Conservation (phyloP, 2,797 vertebrate genomes). For the Salmo trutta region DNA sequence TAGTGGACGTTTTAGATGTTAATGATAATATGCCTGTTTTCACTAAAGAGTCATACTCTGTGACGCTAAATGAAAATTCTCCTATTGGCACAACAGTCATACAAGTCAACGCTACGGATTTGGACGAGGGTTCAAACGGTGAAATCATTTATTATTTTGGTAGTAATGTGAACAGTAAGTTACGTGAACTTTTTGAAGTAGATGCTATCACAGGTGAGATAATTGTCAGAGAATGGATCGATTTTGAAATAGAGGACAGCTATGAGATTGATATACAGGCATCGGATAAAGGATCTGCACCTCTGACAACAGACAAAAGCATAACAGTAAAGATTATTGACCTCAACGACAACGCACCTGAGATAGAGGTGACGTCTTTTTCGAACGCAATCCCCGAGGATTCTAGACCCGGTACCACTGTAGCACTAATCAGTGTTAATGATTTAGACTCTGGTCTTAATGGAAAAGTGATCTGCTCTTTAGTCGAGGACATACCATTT, state of each 20-base stretch:
- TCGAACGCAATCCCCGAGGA: slow-evolving; percentile 31
- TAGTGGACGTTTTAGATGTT: slow-evolving; percentile 25
- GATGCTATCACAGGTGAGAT: slow-evolving; percentile 46
- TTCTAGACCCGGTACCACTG: slow-evolving; percentile 29
- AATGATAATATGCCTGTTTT: slow-evolving; percentile 58
- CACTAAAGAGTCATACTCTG: slow-evolving; percentile 43
- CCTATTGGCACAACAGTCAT: slow-evolving; percentile 33
- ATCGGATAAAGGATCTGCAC: slow-evolving; percentile 32
- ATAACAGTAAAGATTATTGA: slow-evolving; percentile 38
- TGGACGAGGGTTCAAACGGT: slow-evolving; percentile 52
- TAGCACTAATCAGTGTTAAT: slow-evolving; percentile 44
- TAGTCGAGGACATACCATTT: slow-evolving; percentile 34
- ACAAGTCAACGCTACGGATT: slow-evolving; percentile 52
- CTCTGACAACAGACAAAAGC: slow-evolving; percentile 30
- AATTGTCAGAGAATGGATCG: slow-evolving; percentile 40
- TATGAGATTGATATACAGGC: slow-evolving; percentile 45
- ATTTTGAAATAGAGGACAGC: slow-evolving; percentile 43
- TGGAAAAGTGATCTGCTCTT: slow-evolving; percentile 39
- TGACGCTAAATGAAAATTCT: slow-evolving; percentile 43
- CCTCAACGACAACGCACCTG: slow-evolving; percentile 41
- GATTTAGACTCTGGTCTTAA: slow-evolving; percentile 51
- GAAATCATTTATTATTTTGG: slow-evolving; percentile 40
- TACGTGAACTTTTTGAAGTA: slow-evolving; percentile 42
- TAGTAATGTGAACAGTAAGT: slow-evolving; percentile 24
- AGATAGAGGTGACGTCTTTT: slow-evolving; percentile 36